A percentile compares a stretch with the other conserved stretches of the same genome.
These are phyloP conservation scores for Pipistrellus pipistrellus DNA, from an alignment of 2,797 vertebrate genomes.

Conservation along the genomic window DNA sequence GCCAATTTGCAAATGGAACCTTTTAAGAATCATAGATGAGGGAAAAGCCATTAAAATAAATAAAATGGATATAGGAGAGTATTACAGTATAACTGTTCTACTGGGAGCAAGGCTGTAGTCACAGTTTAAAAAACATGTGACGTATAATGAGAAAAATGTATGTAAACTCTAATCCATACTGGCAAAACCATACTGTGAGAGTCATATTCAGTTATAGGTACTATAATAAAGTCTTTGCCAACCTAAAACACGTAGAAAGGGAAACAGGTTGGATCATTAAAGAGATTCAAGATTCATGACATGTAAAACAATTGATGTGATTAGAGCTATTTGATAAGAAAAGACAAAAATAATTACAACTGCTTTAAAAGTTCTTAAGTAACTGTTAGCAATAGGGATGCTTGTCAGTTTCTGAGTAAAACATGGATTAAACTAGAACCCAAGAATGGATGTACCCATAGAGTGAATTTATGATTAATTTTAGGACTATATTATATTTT, in stretches of 20 bases:
- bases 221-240: background rate
- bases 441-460: background rate
- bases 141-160: background rate
- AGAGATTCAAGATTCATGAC: background rate
- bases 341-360: background rate
- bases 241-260: background rate
- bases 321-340: background rate
- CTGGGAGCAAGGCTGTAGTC: background rate
- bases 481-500: background rate
- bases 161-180: background rate
- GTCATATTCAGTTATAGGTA: background rate
- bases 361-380: background rate
- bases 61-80: conserved; percentile 44
- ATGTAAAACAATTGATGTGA: background rate
- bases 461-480: background rate
- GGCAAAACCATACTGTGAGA: background rate
- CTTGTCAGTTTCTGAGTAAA: background rate
- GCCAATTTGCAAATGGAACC: conserved; percentile 79
- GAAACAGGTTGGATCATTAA: background rate
- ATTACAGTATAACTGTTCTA: conserved; percentile 33
- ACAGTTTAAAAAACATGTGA: background rate
- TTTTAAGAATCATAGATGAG: conserved; percentile 77
- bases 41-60: conserved; percentile 71
- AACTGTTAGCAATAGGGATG: background rate
- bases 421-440: background rate